Percentiles rank a stretch among this genome's conserved stretches.
phyloP scores from a whole-genome alignment of 2,888 invertebrate genomes.

The Nephrocerus scutellatus region DNA sequence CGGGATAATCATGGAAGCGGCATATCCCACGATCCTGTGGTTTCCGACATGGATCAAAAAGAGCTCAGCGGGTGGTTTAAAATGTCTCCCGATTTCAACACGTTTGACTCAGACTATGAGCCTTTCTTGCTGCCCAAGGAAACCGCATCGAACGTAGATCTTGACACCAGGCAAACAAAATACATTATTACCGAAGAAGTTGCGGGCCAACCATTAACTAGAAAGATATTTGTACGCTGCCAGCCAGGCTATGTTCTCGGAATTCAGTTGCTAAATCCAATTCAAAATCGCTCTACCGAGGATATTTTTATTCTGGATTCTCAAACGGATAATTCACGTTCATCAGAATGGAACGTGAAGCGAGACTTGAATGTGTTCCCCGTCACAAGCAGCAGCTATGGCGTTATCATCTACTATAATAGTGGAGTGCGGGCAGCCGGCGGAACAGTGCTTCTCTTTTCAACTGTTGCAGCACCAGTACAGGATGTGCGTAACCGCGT shows the following conservation, averaged over 20 bases:
- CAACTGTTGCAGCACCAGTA: constrained; percentile 64
- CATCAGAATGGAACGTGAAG: constrained; percentile 69
- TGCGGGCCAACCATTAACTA: constrained; percentile 52
- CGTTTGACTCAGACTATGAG: constrained; percentile 63
- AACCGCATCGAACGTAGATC: constrained; percentile 51
- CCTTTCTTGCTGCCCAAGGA: constrained; percentile 67
- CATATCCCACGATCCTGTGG: constrained; percentile 83
- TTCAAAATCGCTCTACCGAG: constrained; percentile 82
- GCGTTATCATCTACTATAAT: constrained; percentile 68
- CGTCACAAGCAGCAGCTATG: constrained; percentile 75
- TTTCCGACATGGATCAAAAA: constrained; percentile 75
- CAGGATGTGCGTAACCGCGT: constrained; percentile 68
- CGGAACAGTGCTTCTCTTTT: constrained; percentile 71
- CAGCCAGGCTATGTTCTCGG: constrained; percentile 81
- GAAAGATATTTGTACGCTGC: constrained; percentile 60
- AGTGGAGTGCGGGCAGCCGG: constrained; percentile 75
- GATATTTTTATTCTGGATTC: constrained; percentile 72
- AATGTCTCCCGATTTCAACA: constrained; percentile 59
- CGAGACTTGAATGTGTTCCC: constrained; percentile 87
- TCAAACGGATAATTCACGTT: constrained; percentile 57
- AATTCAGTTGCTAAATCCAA: constrained; percentile 83
- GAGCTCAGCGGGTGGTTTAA: constrained; percentile 91
- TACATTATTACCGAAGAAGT: constrained; percentile 69
- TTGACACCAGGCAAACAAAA: constrained; percentile 68
- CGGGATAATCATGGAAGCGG: constrained; percentile 82